Base-by-base conservation (phyloP, 2,797 vertebrate species). In the Eleutherodactylus coqui region DNA sequence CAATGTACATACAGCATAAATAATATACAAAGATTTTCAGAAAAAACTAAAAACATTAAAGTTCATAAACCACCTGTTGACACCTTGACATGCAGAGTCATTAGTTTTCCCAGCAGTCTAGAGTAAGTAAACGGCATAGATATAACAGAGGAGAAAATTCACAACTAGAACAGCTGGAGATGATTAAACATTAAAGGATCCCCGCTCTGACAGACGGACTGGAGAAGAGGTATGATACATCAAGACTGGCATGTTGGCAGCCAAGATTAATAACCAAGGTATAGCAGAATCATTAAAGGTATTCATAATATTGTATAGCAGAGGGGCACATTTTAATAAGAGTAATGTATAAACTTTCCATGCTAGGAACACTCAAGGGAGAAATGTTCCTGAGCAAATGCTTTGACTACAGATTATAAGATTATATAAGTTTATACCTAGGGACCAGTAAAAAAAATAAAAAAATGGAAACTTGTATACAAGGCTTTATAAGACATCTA, bases 181-280 rank as follows among this genome's bases (percentile, higher is more conserved):
- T 78, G 58, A 78, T 85, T 85, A 85, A 85, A 85, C 83, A 85
- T 85, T 77, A 77, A 78, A 85, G 60, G 58, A 38, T 78, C 27
- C 45, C 17, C 14, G 43, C 83, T 38, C 75, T 78, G 83, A 85
- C 83, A 85, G 60, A 67, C 75, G 73, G 75, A 77, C 75, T 78
- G 11, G 36, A 64, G 45, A 36, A 78, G 83, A 53, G 47, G 75
- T 69, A 85, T 85, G 75, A 85, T 85, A 85, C 83, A 85, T 85
- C 83, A 85, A 53, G 83, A 78, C 60, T 84, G 83, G 83, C 83
- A 85, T 77, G 60, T 85, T 85, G 83, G 83, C 83, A 85, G 83
- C 75, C 34, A 36, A 77, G 75, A 85, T 85, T 77, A 67, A 85
- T 85, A 53, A 78, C 45, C 32, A 64, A 34, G 60, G 58, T 85